These are phyloP conservation scores for Zele albiditarsus DNA, from an alignment of 2,888 invertebrate species.

Conservation along the genomic window DNA sequence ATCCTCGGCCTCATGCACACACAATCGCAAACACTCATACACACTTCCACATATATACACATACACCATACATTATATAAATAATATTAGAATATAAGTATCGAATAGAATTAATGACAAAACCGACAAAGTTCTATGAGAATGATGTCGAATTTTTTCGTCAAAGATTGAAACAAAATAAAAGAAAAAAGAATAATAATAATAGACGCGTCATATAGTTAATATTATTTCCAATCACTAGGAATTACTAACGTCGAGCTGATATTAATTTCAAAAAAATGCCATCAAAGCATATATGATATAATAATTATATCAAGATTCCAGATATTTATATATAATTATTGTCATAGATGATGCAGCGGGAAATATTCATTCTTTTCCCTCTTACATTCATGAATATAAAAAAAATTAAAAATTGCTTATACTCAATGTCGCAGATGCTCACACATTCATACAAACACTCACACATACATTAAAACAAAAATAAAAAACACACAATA, in stretches of 20 bases:
- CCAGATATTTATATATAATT: constrained; percentile 41
- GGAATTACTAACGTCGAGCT: constrained; percentile 50
- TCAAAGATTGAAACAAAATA: constrained; percentile 28
- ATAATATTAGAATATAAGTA: not conserved
- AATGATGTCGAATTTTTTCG: not conserved
- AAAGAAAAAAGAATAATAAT: constrained; percentile 28
- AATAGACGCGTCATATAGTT: constrained; percentile 22
- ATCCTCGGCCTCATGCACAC: constrained; percentile 24
- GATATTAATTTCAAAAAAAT: constrained; percentile 30
- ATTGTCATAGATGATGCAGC: not conserved
- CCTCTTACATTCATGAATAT: constrained; percentile 30
- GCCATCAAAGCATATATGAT: constrained; percentile 15
- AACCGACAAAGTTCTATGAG: not conserved
- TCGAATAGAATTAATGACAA: not conserved
- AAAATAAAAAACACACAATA: not conserved
- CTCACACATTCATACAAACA: not conserved
- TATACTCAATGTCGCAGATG: constrained; percentile 11
- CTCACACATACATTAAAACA: not conserved
- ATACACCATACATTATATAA: not conserved
- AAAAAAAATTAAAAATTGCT: constrained; percentile 56
- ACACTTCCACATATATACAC: not conserved
- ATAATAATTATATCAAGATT: constrained; percentile 47
- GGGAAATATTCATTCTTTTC: not conserved
- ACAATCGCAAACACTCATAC: not conserved
- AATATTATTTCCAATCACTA: constrained; percentile 55